Evolutionary conservation across 1,140 invertebrate genomes (phyloP).

Genomic region (Probaryconus sp.): DNA sequence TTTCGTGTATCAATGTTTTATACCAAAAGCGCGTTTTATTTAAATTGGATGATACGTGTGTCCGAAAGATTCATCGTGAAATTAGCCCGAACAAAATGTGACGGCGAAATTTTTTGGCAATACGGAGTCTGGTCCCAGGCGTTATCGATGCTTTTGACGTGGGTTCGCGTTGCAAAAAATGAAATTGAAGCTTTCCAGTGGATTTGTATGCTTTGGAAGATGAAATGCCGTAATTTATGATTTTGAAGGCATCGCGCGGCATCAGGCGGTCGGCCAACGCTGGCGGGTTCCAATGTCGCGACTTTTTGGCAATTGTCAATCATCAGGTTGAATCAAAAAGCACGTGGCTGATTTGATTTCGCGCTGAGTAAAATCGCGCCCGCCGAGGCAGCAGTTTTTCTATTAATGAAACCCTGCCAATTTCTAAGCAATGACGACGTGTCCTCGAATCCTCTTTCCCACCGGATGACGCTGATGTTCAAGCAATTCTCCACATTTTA

Average conservation of each 20-base stretch:
- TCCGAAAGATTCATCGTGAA: no score
- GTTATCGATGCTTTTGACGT: slow-evolving; percentile 32
- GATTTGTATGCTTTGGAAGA: slow-evolving; percentile 17
- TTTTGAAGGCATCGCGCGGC: slow-evolving; percentile 10
- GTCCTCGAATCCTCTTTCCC: no score
- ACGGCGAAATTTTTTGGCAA: slow-evolving; percentile 18
- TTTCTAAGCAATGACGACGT: slow-evolving; percentile 11
- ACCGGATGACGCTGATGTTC: no score
- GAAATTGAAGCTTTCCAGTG: slow-evolving; percentile 24
- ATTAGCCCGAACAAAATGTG: no score
- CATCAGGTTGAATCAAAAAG: slow-evolving; percentile 16
- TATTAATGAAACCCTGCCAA: slow-evolving; percentile 21
- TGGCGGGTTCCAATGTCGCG: background rate
- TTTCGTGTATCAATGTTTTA: no score
- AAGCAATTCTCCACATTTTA: no score
- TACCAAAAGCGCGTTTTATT: no score
- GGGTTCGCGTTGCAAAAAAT: slow-evolving; percentile 21
- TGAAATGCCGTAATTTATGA: slow-evolving; percentile 39
- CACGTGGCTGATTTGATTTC: slow-evolving; percentile 32
- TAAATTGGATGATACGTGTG: no score
- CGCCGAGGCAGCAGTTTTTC: slow-evolving; percentile 2
- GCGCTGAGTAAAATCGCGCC: slow-evolving; percentile 11
- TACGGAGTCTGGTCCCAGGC: background rate
- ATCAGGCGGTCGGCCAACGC: slow-evolving; percentile 35
- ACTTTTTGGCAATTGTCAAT: slow-evolving; percentile 43